Conservation (phyloP, 2,888 invertebrate genomes). For the Therioaphis trifolii region DNA sequence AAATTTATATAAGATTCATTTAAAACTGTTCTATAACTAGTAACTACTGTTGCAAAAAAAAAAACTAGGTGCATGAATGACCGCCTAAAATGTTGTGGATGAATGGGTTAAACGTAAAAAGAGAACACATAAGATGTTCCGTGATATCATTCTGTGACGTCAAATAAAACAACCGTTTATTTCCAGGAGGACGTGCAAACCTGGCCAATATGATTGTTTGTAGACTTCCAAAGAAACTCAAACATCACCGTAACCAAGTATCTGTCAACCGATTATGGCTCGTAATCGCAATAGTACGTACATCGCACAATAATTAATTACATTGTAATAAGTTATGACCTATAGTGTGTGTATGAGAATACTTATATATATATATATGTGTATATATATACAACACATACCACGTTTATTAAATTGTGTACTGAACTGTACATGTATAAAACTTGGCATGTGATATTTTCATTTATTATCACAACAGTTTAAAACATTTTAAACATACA, state of each 20-base stretch:
- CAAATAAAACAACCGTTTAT: neutral
- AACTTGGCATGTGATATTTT: neutral
- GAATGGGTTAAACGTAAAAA: no score
- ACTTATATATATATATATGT: neutral
- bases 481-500: neutral
- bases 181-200: slow-evolving; percentile 23
- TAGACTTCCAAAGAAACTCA: neutral
- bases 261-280: slow-evolving; percentile 21
- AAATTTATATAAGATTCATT: no score
- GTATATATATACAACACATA: neutral
- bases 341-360: neutral
- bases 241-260: neutral
- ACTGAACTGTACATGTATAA: neutral
- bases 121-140: no score
- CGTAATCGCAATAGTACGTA: slow-evolving; percentile 8
- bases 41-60: no score
- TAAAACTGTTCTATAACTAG: no score
- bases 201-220: neutral
- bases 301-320: neutral
- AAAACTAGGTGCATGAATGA: no score
- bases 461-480: neutral
- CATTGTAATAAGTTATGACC: neutral
- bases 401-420: neutral
- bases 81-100: no score
- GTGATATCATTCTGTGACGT: no score